A percentile compares a stretch with the other conserved stretches of the same genome.
Conservation (phyloP, 23 tunicate genomes). For the Botrylloides violaceus region DNA sequence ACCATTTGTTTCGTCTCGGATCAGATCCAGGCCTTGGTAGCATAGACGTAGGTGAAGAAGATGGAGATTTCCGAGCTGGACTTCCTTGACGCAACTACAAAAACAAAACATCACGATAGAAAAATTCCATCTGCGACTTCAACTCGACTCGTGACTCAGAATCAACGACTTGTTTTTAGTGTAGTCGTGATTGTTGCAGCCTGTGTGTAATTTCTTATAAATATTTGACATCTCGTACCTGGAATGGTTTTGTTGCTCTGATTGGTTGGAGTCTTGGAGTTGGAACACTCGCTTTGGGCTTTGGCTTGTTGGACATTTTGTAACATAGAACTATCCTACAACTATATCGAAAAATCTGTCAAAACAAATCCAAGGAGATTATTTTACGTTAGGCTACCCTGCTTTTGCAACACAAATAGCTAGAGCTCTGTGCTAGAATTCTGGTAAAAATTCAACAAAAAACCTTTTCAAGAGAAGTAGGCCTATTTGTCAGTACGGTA, state of each 20-base stretch:
- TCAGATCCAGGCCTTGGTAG: constrained; percentile 54
- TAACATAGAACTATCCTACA: background rate
- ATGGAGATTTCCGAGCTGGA: constrained; percentile 83
- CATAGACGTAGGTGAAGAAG: constrained; percentile 81
- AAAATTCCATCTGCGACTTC: background rate
- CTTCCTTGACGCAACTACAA: constrained; percentile 56
- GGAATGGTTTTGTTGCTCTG: constrained; percentile 84
- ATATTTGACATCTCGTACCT: constrained; percentile 35
- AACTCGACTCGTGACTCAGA: too few species aligned
- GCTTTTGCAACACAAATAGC: too few species aligned
- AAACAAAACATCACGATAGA: background rate
- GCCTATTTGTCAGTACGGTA: too few species aligned
- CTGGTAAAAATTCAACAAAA: too few species aligned
- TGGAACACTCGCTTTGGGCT: constrained; percentile 19
- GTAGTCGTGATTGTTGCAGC: too few species aligned
- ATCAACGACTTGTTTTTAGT: too few species aligned
- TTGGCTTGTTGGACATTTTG: constrained; percentile 26
- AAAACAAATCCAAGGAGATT: too few species aligned
- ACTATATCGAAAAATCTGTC: background rate
- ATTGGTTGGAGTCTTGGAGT: constrained; percentile 62
- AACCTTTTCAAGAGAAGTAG: too few species aligned
- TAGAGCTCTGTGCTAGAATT: too few species aligned
- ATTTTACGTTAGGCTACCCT: too few species aligned
- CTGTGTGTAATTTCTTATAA: too few species aligned
- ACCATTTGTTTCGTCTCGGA: constrained; percentile 53